These are phyloP conservation scores for Pterocles burchelli DNA, from an alignment of 2,113 vertebrate genomes.

Conservation along the genomic window DNA sequence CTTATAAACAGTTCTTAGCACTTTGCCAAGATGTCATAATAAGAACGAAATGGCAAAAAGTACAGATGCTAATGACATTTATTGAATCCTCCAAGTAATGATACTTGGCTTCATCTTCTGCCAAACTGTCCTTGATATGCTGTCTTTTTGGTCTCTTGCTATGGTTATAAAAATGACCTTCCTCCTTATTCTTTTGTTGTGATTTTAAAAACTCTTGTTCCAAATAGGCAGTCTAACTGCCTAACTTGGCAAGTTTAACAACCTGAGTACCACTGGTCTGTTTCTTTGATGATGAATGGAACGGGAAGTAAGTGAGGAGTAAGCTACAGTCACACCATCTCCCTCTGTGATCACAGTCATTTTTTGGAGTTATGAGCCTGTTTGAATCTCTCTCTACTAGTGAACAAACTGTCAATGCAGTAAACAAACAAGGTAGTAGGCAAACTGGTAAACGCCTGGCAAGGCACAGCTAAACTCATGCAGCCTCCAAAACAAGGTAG, in stretches of 20 bases:
- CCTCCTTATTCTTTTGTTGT: background rate
- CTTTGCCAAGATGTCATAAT: constrained; percentile 2
- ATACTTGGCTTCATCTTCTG: background rate
- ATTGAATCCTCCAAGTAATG: background rate
- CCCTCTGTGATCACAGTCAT: background rate
- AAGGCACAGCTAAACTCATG: background rate
- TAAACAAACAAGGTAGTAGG: background rate
- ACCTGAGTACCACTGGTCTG: background rate
- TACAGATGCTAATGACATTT: background rate
- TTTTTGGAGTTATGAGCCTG: background rate
- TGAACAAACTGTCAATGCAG: background rate
- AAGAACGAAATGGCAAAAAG: background rate
- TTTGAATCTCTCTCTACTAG: background rate
- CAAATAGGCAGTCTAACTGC: background rate
- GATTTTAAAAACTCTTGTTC: background rate
- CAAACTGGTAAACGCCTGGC: background rate
- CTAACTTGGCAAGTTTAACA: background rate
- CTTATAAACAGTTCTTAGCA: background rate
- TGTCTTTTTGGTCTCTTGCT: background rate
- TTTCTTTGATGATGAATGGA: constrained; percentile 2
- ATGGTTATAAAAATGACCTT: background rate
- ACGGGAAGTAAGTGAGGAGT: background rate
- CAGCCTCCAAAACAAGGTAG: background rate
- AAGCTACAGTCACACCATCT: background rate
- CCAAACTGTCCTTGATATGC: background rate